Conservation (phyloP, 2,797 vertebrate genomes). For the Pseudomugil gertrudae region DNA sequence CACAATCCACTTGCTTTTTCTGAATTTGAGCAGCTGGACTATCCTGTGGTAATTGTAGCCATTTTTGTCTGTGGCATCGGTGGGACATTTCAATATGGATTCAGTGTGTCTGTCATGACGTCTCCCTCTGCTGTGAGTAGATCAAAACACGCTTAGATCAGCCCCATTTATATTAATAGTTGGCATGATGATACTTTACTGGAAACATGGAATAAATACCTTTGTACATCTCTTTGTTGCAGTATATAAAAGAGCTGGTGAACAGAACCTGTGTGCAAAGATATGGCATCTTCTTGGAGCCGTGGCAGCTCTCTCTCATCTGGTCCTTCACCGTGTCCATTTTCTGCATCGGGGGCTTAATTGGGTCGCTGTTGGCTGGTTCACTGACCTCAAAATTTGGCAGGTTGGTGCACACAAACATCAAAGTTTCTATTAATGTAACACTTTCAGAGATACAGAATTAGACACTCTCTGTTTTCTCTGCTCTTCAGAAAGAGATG, state of each 20-base stretch:
- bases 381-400: slow-evolving; percentile 53
- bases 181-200: neutral
- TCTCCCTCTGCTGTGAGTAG: slow-evolving; percentile 82
- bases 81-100: slow-evolving; percentile 85
- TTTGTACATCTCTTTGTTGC: slow-evolving; percentile 22
- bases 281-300: slow-evolving; percentile 61
- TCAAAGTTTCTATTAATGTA: neutral
- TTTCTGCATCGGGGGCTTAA: slow-evolving; percentile 77
- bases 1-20: neutral
- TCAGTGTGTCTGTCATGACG: slow-evolving; percentile 82
- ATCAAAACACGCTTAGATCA: too few species aligned
- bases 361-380: slow-evolving; percentile 63
- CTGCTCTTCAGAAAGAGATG: slow-evolving; percentile 70
- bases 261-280: slow-evolving; percentile 74
- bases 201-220: neutral
- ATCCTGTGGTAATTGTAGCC: slow-evolving; percentile 73
- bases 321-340: slow-evolving; percentile 82
- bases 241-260: slow-evolving; percentile 81
- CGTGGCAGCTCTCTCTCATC: slow-evolving; percentile 76
- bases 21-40: slow-evolving; percentile 74
- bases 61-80: slow-evolving; percentile 82
- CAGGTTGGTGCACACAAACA: slow-evolving; percentile 63
- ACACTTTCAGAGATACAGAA: neutral
- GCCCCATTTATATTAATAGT: neutral
- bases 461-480: slow-evolving; percentile 5